phyloP scores from a whole-genome alignment of 1,140 invertebrate genomes.

The Zaprionus africanus region DNA sequence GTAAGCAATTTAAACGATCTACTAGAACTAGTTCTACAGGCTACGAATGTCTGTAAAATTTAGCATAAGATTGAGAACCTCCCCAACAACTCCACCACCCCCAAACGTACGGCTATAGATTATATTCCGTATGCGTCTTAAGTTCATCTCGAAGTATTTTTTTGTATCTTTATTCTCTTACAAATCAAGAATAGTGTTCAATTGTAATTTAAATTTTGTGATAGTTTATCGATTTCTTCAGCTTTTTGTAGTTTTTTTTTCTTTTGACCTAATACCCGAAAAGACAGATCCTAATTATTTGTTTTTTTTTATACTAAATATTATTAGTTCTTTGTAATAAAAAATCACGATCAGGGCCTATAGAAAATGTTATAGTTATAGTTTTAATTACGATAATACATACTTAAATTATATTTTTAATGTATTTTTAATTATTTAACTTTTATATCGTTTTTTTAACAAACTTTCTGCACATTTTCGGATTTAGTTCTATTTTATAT shows the following conservation, averaged over 20 bases:
- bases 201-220: constrained; percentile 69
- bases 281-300: constrained; percentile 43
- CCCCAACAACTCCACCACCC: background rate
- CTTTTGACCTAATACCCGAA: constrained; percentile 23
- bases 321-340: constrained; percentile 20
- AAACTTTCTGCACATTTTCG: constrained; percentile 18
- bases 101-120: background rate
- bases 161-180: constrained; percentile 36
- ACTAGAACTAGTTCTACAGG: constrained; percentile 2
- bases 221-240: constrained; percentile 60
- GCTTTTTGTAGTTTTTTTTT: background rate
- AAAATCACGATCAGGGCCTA: constrained; percentile 59
- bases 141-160: constrained; percentile 13
- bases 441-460: constrained; percentile 17
- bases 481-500: constrained; percentile 35
- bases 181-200: constrained; percentile 68
- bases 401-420: constrained; percentile 17
- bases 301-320: constrained; percentile 17
- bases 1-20: background rate
- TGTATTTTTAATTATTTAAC: constrained; percentile 12
- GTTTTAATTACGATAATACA: constrained; percentile 43
- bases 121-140: background rate
- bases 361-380: constrained; percentile 72
- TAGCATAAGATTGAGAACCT: constrained; percentile 19
- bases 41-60: background rate